phyloP scores from a whole-genome alignment of 2,888 invertebrate species.

The Vannuccia rotundouncinata region DNA sequence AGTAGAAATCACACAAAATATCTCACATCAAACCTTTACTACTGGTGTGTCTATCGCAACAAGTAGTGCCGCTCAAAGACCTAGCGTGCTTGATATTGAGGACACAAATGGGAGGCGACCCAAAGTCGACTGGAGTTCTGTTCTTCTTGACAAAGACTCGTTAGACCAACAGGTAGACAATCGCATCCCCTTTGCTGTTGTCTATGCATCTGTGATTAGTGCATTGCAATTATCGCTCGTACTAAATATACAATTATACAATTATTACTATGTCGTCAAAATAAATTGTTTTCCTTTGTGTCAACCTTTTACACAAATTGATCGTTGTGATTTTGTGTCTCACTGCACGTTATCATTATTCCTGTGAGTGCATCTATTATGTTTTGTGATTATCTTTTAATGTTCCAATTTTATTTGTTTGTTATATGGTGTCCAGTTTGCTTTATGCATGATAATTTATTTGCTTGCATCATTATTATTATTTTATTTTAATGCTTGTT shows the following conservation, averaged over 20 bases:
- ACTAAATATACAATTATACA: too few species aligned
- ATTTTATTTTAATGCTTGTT: background rate
- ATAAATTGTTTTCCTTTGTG: too few species aligned
- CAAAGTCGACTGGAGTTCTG: background rate
- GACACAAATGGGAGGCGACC: background rate
- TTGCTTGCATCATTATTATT: background rate
- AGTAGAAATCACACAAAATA: background rate
- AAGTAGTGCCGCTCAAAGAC: background rate
- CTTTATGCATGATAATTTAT: background rate
- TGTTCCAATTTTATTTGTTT: background rate
- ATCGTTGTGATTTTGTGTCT: background rate
- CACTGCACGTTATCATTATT: background rate
- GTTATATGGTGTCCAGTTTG: background rate
- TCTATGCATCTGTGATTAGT: background rate
- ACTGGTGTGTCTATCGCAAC: background rate
- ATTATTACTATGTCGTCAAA: too few species aligned
- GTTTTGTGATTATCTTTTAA: background rate
- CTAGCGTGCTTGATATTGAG: background rate
- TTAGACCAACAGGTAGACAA: background rate
- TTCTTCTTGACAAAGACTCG: slow-evolving; percentile 8
- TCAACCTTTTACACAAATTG: background rate
- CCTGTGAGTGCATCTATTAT: background rate
- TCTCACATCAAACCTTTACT: background rate
- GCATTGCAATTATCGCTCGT: too few species aligned
- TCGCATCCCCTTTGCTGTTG: slow-evolving; percentile 3